Conservation (phyloP, 2,888 invertebrate species). For the Rhamnusium bicolor region DNA sequence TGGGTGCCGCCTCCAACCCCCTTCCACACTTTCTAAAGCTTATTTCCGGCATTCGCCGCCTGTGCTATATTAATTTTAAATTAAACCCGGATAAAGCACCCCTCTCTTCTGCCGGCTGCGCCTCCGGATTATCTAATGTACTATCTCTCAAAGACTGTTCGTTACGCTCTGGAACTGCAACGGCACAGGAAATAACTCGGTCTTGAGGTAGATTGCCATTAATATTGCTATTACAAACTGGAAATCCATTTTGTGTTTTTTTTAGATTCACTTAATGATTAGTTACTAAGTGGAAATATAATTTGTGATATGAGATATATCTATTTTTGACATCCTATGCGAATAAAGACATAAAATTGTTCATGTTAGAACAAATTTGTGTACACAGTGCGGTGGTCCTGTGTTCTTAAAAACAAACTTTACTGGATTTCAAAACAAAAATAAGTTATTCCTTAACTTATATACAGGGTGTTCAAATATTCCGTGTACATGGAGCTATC, state of each 20-base stretch:
- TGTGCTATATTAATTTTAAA: conserved; percentile 82
- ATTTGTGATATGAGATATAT: neutral
- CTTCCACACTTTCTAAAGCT: conserved; percentile 74
- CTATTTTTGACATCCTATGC: neutral
- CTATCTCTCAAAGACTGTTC: conserved; percentile 62
- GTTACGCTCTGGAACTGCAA: conserved; percentile 53
- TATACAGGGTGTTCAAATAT: too few relatives aligned
- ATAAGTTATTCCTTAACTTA: too few relatives aligned
- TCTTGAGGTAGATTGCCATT: conserved; percentile 69
- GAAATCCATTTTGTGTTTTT: conserved; percentile 62
- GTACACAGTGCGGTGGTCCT: too few relatives aligned
- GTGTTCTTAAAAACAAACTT: neutral
- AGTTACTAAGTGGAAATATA: conserved; percentile 14
- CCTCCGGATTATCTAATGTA: conserved; percentile 68
- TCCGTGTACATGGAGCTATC: too few relatives aligned
- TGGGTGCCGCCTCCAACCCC: conserved; percentile 43
- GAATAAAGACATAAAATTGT: neutral
- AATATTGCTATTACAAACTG: conserved; percentile 66
- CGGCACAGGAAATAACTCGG: conserved; percentile 68
- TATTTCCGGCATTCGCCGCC: conserved; percentile 79
- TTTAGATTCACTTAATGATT: conserved; percentile 43
- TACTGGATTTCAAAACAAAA: too few relatives aligned
- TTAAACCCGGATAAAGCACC: conserved; percentile 76
- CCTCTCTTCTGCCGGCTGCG: conserved; percentile 57
- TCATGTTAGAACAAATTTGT: neutral